Evolutionary conservation across 2,888 invertebrate species (phyloP).

Genomic region (Odontomyia ornata): DNA sequence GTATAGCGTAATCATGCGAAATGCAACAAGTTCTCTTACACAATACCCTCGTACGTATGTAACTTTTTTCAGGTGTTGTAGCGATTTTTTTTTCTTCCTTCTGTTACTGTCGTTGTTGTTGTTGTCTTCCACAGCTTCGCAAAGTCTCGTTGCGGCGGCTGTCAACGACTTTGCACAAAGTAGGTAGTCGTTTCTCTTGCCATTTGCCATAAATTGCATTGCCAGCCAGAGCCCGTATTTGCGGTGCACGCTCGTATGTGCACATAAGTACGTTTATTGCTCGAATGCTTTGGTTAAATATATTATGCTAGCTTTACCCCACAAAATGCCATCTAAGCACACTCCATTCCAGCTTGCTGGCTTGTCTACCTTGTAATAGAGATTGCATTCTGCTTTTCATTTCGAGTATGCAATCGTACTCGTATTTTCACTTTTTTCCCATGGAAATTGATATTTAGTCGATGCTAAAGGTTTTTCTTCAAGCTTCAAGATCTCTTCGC

Average conservation of each 20-base stretch:
- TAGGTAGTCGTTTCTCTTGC: neutral
- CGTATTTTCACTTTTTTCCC: slow-evolving; percentile 9
- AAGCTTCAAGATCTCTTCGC: neutral
- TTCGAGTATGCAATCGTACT: neutral
- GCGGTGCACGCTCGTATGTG: neutral
- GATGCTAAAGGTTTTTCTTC: neutral
- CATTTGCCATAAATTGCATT: neutral
- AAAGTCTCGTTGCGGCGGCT: too few species aligned
- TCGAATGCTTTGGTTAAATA: neutral
- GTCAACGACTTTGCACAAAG: neutral
- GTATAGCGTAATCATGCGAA: slow-evolving; percentile 28
- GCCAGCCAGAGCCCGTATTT: too few species aligned
- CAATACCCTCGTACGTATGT: slow-evolving; percentile 24
- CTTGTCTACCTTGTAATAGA: slow-evolving; percentile 6
- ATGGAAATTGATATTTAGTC: neutral
- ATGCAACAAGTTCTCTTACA: slow-evolving; percentile 33
- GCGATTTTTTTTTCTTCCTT: neutral
- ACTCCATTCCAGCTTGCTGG: neutral
- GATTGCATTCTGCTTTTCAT: neutral
- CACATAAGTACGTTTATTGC: neutral
- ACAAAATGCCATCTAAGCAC: neutral
- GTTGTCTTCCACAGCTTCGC: neutral
- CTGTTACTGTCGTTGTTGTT: neutral
- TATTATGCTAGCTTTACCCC: neutral
- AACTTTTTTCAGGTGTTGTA: neutral